Evolutionary conservation across 92 coral and sea anemone species (phyloP), one percentile per base, ranked within the genome.

Genomic region (Porites rus): DNA sequence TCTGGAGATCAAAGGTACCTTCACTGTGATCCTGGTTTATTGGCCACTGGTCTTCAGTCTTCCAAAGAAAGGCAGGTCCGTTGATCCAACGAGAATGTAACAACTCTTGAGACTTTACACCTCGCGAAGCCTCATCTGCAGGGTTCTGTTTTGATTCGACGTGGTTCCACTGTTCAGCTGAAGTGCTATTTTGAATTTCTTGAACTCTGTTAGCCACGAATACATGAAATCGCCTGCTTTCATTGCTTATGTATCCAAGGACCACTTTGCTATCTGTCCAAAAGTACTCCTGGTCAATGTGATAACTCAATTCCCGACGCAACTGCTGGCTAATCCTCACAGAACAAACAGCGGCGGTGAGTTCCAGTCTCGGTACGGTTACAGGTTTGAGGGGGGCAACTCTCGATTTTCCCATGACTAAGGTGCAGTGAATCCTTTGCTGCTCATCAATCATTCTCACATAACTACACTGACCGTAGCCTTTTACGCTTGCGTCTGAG

Each of bases 391-490:
- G 51, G 8, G n/a, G 92, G 31, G 31, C 31, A 28, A 28, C 31
- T 28, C 4, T 28, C 1, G 89, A 84, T 65, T 84, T 89, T 22
- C 89, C 84, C 79, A 76, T 83, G 25, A 89, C 88, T 17, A 89
- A 77, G 16, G 90, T 22, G 67, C 92, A 84, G 64, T 89, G 92
- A n/a, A 89, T 63, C 31, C 74, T 67, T 4, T 77, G 52, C 66
- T 70, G 24, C 52, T 84, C 89, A 17, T 89, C 50, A n/a, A 67
- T 56, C 28, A 86, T 51, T 14, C 93, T 20, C 19, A 90, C 52
- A 60, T 90, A 90, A 79, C 86, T 70, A 72, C 93, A 90, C 71
- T 90, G 93, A 28, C 90, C 83, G 54, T 90, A 90, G 62, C 93
- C 93, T 25, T 86, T 83, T 51, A 83, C 53, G 53, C 50, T 65